Evolutionary conservation across 2,888 invertebrate genomes (phyloP), one percentile per base, ranked within the genome.

Genomic region (Smittia sp.): DNA sequence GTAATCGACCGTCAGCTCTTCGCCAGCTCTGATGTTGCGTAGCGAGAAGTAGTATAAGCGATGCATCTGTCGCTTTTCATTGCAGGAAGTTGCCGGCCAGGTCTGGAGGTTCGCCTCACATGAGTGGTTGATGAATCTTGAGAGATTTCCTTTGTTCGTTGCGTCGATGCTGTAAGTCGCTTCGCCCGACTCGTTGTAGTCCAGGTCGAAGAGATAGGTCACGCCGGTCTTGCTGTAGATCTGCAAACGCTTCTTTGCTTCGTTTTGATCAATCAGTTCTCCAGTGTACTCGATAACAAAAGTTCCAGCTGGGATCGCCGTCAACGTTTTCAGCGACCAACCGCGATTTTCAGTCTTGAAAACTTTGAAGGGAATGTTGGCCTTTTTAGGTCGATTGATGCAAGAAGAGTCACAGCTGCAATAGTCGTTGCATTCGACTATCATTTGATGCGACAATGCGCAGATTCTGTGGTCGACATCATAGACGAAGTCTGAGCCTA

Each of bases 211-310:
- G 1, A 65, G 9, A 7, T 65, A 65, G 1, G 65, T 65, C 9
- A 6, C 9, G 27, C 94, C 93, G 75, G 93, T 92, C 77, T 91
- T 90, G 0, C 95, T 93, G 82, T 98, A 98, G 62, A 90, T 88
- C 78, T 92, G 91, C 0, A 94, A 93, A 6, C 98, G 87, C 73
- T 89, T 11, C 11, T 15, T 87, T 79, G 98, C 98, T 80, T 94
- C 93, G 76, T 90, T 89, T 67, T 90, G 90, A 81, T 94, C 92
- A 9, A 98, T 85, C 0, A 99, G 96, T 84, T 99, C 99, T 0
- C 99, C 99, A 0, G 99, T 93, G 81, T 99, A 99, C 81, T 99
- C 99, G 89, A 98, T 92, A 63, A 99, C 90, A 83, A 99, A 99
- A 78, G 92, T 90, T 9, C 96, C 97, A 0, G 80, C 76, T 0